Conservation (phyloP, 2,113 vertebrate species). For the Halichoerus grypus region DNA sequence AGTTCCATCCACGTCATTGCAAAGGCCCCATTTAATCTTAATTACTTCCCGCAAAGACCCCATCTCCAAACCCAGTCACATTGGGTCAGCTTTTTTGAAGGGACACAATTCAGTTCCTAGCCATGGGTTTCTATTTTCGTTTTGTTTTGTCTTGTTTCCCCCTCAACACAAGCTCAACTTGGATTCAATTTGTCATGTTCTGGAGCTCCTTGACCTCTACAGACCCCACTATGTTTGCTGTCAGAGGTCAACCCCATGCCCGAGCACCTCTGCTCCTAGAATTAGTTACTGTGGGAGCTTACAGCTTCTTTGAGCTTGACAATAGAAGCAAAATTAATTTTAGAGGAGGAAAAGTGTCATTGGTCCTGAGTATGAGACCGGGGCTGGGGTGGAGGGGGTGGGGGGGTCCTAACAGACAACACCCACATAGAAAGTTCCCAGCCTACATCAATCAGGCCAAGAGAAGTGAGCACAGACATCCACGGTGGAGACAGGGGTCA, state of each 20-base stretch:
- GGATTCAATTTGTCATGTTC: not conserved
- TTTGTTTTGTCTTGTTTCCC: not conserved
- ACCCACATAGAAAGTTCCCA: not conserved
- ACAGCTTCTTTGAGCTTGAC: not conserved
- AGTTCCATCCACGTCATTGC: no score
- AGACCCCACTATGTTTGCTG: not conserved
- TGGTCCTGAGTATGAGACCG: not conserved
- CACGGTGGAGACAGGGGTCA: no score
- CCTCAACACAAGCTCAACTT: not conserved
- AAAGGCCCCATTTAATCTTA: not conserved
- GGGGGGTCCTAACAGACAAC: not conserved
- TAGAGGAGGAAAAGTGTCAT: not conserved
- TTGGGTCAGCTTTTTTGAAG: not conserved
- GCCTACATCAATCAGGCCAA: accelerated
- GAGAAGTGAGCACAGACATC: accelerated
- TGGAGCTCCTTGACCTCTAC: not conserved
- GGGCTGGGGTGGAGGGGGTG: accelerated
- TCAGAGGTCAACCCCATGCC: not conserved
- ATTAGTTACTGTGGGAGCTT: not conserved
- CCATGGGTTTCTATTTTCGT: not conserved
- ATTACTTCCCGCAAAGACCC: not conserved
- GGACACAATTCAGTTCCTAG: no score
- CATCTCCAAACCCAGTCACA: not conserved
- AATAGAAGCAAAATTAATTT: not conserved
- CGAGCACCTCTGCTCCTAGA: not conserved